These are phyloP conservation scores for Littorina saxatilis DNA, from an alignment of 1,140 invertebrate species.

Conservation along the genomic window DNA sequence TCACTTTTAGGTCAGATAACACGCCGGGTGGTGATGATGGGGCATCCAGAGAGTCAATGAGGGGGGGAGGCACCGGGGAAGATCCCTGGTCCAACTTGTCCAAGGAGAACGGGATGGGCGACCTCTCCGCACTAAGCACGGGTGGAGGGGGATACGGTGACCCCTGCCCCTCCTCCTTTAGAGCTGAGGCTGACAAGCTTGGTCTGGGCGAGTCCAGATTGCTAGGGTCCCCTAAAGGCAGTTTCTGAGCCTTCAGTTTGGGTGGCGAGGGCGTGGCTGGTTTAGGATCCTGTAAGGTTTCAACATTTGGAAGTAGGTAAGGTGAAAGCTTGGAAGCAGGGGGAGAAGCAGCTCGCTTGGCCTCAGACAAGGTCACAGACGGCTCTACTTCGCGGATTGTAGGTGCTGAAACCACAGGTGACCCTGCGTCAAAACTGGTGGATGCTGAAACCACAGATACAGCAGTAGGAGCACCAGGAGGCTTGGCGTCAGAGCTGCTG, in stretches of 20 bases:
- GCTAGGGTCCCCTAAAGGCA: background rate
- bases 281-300: background rate
- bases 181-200: background rate
- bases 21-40: background rate
- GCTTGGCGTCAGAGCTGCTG: too few species aligned
- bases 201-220: background rate
- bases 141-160: constrained; percentile 33
- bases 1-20: background rate
- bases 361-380: too few species aligned
- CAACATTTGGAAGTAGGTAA: too few species aligned
- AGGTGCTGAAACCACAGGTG: too few species aligned
- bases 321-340: too few species aligned
- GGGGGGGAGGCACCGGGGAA: constrained; percentile 5
- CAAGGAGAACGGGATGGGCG: constrained; percentile 2
- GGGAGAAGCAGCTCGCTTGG: too few species aligned
- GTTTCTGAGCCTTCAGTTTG: constrained; percentile 9
- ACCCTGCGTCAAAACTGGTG: too few species aligned
- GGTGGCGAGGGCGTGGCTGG: constrained; percentile 4
- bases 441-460: too few species aligned
- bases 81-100: background rate
- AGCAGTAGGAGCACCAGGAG: too few species aligned
- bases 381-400: too few species aligned
- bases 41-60: background rate
- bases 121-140: constrained; percentile 17
- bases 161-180: background rate